phyloP scores from a whole-genome alignment of 2,113 vertebrate genomes.

The Centrocercus urophasianus region DNA sequence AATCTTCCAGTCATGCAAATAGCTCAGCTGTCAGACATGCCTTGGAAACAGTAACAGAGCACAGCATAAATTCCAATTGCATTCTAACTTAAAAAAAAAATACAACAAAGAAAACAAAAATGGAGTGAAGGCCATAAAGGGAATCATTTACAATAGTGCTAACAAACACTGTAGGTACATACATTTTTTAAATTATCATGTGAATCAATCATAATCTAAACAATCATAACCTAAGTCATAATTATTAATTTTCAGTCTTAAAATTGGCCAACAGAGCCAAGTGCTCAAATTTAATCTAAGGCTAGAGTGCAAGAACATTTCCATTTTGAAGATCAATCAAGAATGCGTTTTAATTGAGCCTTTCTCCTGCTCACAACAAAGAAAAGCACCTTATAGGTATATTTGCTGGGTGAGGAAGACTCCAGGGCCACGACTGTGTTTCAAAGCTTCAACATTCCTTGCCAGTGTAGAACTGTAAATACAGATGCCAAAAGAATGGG shows the following conservation, averaged over 20 bases:
- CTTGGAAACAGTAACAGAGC: neutral
- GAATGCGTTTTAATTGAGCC: neutral
- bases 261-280: accelerated
- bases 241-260: neutral
- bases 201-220: neutral
- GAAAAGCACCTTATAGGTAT: neutral
- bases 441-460: neutral
- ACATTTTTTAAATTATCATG: neutral
- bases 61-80: neutral
- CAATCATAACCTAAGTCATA: neutral
- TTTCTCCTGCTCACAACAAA: neutral
- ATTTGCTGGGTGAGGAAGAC: neutral
- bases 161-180: neutral
- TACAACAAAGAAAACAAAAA: neutral
- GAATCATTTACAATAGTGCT: neutral
- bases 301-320: neutral
- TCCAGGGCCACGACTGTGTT: neutral
- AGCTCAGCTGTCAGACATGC: neutral
- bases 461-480: neutral
- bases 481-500: neutral
- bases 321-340: neutral
- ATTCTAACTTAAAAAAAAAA: neutral
- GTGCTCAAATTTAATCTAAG: neutral
- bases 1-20: neutral
- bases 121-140: neutral